Evolutionary conservation across 1,140 invertebrate genomes (phyloP), one percentile per base, ranked within the genome.

Genomic region (Ceratina australensis): DNA sequence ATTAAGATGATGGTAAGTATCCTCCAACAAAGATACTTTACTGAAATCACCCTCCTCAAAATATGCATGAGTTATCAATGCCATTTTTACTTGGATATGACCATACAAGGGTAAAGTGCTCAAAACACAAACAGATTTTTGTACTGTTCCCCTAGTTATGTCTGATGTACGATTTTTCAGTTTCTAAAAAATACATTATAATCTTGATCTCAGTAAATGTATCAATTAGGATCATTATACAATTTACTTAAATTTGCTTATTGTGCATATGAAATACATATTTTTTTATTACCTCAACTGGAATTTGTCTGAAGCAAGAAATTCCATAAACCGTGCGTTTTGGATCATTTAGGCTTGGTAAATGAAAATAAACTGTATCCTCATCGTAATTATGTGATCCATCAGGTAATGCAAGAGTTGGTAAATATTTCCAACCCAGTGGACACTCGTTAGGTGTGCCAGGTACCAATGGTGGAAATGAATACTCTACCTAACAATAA

Each of bases 261-360:
- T 54, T 54, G 13, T 10, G 12, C 16, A 54, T 54, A 10, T 4
- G 50, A 33, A 33, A 33, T 33, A 33, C 28, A 33, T 42, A 10
- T 42, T 3, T 10, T 72, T 54, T 57, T 13, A 33, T 84, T 93
- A 98, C 97, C 93, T 98, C 97, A 18, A 98, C 95, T 86, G 98
- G 96, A 87, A 99, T 99, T 93, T 99, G 99, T 80, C 98, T 94
- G 91, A 99, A 99, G 93, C 99, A 99, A 22, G 98, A 99, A 76
- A 99, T 96, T 12, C 98, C 98, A 94, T 96, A 99, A 13, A 99
- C 95, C 56, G 98, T 99, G 84, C 95, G 94, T 71, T 95, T 95
- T 24, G 96, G 95, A 88, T 98, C 95, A 20, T 94, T 95, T 26
- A 98, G 92, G 86, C 97, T 97, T 47, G 98, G 98, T 72, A 99